Base-by-base conservation (phyloP, 2,797 vertebrate species). In the Forpus xanthops region DNA sequence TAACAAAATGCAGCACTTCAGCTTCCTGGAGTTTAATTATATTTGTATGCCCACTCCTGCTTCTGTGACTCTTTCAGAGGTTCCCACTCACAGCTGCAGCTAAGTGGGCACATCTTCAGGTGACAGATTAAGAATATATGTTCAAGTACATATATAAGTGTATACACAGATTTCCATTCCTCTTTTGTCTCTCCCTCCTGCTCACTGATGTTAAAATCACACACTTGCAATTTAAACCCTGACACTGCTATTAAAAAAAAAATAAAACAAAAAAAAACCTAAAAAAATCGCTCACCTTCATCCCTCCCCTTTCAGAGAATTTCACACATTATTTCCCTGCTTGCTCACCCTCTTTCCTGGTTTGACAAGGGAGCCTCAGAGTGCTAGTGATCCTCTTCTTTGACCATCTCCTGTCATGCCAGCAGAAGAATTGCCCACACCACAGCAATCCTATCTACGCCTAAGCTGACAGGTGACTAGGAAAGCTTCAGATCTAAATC, bases 71-170 rank as follows among this genome's bases (percentile, higher is more conserved):
- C 75, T 96, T 95, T 88, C 86, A 93, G 84, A 82, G 79, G 83
- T 90, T 95, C 84, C 96, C 92, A 90, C 85, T 96, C 93, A 91
- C 96, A 96, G 81, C 96, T 96, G 90, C 93, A 85, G 67, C 53
- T 86, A 90, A 94, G 83, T 79, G 56, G 92, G 89, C 85, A 90
- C 0, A 0, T 92, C 80, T 92, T 56, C 80, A 85, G 47, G 84
- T 91, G 62, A 45, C 50, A 90, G 53, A 85, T n/a, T 79, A 74
- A 77, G 55, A 92, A 60, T 90, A 37, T 61, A 42, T 41, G 60
- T 86, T 95, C 55, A 73, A 81, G 42, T 58, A 55, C 30, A 27
- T 71, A 37, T 52, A 4, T 21, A 85, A 90, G 31, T 35, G 33
- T 33, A 49, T 81, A 58, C 44, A 47, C 35, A 80, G 52, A 53